Evolutionary conservation across 2,888 invertebrate species (phyloP).

Genomic region (Oscheius myriophilus): DNA sequence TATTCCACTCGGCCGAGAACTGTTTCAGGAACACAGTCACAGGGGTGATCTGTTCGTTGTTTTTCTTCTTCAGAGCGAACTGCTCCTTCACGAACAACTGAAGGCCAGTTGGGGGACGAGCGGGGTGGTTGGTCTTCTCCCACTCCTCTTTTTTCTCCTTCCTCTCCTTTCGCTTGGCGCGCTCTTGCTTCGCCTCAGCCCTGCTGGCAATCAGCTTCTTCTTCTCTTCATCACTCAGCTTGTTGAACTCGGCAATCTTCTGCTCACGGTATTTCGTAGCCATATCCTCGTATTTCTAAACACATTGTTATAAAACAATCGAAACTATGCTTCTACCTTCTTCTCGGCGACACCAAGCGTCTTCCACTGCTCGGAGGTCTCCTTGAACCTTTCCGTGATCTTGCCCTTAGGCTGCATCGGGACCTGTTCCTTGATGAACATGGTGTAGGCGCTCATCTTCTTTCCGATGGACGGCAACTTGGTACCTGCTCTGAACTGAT

Average conservation of each 20-base stretch:
- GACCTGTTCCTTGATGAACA: constrained; percentile 17
- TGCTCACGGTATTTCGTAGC: constrained; percentile 10
- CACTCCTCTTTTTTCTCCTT: constrained; percentile 26
- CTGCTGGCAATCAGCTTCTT: not conserved
- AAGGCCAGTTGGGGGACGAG: constrained; percentile 18
- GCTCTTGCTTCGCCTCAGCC: constrained; percentile 5
- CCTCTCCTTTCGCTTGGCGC: constrained; percentile 11
- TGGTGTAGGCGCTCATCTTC: constrained; percentile 6
- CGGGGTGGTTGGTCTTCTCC: constrained; percentile 35
- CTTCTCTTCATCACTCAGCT: constrained; percentile 11
- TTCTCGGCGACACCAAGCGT: constrained; percentile 8
- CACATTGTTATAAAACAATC: not conserved
- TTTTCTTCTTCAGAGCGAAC: constrained; percentile 23
- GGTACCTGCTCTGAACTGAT: too few relatives aligned
- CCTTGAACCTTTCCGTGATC: not conserved
- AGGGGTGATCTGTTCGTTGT: constrained; percentile 16
- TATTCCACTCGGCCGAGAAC: constrained; percentile 30
- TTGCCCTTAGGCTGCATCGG: not conserved
- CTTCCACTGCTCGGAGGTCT: constrained; percentile 15
- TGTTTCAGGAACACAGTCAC: constrained; percentile 26
- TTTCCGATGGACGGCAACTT: too few relatives aligned
- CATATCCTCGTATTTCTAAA: constrained; percentile 21
- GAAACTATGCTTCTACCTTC: not conserved
- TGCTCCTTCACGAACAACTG: constrained; percentile 35
- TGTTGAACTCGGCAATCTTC: not conserved